Conservation (phyloP, 1,140 invertebrate species). For the Drosophila sproati region DNA sequence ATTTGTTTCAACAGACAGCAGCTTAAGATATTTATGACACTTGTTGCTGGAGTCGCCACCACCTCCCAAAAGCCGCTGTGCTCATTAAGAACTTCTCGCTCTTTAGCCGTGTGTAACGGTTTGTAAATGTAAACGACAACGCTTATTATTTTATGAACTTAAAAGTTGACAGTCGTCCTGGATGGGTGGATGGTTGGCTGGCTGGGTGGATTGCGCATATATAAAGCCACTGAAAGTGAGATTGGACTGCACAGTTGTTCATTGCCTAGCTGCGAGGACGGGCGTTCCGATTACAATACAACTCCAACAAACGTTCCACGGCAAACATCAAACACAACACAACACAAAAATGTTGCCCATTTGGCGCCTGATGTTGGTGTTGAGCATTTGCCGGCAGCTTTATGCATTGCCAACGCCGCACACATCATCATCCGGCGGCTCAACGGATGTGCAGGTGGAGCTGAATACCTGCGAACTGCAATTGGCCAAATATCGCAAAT, state of each 20-base stretch:
- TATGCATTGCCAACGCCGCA: constrained; percentile 50
- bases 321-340: background rate
- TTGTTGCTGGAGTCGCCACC: constrained; percentile 59
- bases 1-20: constrained; percentile 21
- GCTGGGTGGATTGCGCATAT: constrained; percentile 33
- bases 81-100: constrained; percentile 70
- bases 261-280: constrained; percentile 35
- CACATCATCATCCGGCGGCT: constrained; percentile 2
- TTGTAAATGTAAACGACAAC: constrained; percentile 81
- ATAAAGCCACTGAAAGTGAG: constrained; percentile 48
- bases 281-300: background rate
- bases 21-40: constrained; percentile 78
- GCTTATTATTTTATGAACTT: constrained; percentile 84
- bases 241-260: constrained; percentile 59
- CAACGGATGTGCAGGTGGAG: constrained; percentile 30
- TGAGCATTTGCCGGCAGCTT: constrained; percentile 48
- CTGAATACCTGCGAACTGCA: constrained; percentile 72
- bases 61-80: constrained; percentile 29
- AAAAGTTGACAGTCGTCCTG: constrained; percentile 59
- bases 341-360: constrained; percentile 41
- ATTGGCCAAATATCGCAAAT: constrained; percentile 73
- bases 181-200: constrained; percentile 12
- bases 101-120: constrained; percentile 81
- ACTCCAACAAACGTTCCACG: background rate
- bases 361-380: constrained; percentile 55